Percentiles rank a stretch among this genome's conserved stretches.
Conservation (phyloP, 2,888 invertebrate species). For the Dusona sp. region DNA sequence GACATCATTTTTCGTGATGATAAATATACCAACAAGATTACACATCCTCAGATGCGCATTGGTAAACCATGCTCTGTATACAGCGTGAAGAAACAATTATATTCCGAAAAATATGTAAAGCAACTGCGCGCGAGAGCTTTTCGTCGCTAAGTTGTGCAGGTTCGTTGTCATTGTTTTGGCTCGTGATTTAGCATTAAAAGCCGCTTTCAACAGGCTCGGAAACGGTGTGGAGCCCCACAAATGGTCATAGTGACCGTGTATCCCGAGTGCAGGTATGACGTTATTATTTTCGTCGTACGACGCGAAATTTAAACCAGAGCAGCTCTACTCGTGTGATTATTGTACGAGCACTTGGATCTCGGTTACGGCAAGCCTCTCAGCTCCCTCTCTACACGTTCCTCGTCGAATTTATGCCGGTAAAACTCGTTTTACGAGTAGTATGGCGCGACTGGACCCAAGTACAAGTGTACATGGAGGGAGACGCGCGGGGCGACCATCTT, state of each 20-base stretch:
- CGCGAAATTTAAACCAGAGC: constrained; percentile 41
- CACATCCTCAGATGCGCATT: not conserved
- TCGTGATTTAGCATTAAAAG: not conserved
- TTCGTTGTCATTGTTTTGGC: not conserved
- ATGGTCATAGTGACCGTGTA: too few species aligned
- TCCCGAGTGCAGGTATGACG: constrained; percentile 1
- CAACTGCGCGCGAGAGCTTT: not conserved
- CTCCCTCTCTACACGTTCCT: constrained; percentile 27
- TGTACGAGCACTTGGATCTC: constrained; percentile 45
- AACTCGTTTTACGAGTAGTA: constrained; percentile 69
- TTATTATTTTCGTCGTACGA: constrained; percentile 46
- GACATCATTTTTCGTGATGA: not conserved
- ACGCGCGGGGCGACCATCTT: not conserved
- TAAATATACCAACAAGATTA: not conserved
- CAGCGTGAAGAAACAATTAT: too few species aligned
- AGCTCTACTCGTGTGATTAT: constrained; percentile 25
- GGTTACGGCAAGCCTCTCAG: constrained; percentile 15
- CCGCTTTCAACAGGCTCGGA: not conserved
- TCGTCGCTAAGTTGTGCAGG: not conserved
- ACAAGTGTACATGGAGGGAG: constrained; percentile 28
- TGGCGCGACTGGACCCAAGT: constrained; percentile 41
- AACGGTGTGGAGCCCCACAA: not conserved
- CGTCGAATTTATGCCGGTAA: constrained; percentile 67
- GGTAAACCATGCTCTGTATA: not conserved
- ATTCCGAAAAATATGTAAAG: not conserved